Evolutionary conservation across 1,140 invertebrate genomes (phyloP), one percentile per base, ranked within the genome.

Genomic region (Diabrotica virgifera): DNA sequence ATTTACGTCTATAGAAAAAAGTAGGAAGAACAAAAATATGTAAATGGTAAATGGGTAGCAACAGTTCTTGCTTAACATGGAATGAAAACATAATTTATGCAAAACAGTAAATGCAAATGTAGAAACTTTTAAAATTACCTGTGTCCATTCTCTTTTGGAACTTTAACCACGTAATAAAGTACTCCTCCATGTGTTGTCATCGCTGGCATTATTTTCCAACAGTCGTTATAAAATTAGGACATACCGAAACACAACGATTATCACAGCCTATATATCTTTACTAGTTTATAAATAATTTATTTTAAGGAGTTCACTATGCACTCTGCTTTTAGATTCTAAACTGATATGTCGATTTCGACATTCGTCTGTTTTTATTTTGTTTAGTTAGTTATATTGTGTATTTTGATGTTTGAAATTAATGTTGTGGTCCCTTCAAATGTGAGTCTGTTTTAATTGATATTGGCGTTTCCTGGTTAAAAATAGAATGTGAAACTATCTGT

Each of bases 131-230:
- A 5, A 46, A 46, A 46, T 36, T 60, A 60, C 68, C 68, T 65
- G 40, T 66, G 55, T 56, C 71, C 72, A 13, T 68, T 40, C 13
- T 81, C 78, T 66, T 76, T 80, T 0, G 83, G 83, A 38, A 83
- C 82, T 66, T 80, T 82, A 36, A 84, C 82, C 14, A 85, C 83
- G 73, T 85, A 85, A 72, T 84, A 85, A 36, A 85, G 72, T 60
- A 84, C 77, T 52, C 83, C 83, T 65, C 83, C 83, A 72, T 85
- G 83, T 12, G 80, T 80, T 36, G 82, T 79, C 81, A 82, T 84
- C 60, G 78, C 79, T 59, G 78, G 77, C 74, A 79, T 79, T 8
- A 63, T 62, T 54, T 62, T 59, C n/a, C 62, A 40, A 12, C 56
- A 40, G 8, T 51, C 12, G 46, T 51, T 24, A 24, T 24, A 24